These are phyloP conservation scores for Peromyscus maniculatus DNA, from an alignment of 2,113 vertebrate species.

Conservation along the genomic window DNA sequence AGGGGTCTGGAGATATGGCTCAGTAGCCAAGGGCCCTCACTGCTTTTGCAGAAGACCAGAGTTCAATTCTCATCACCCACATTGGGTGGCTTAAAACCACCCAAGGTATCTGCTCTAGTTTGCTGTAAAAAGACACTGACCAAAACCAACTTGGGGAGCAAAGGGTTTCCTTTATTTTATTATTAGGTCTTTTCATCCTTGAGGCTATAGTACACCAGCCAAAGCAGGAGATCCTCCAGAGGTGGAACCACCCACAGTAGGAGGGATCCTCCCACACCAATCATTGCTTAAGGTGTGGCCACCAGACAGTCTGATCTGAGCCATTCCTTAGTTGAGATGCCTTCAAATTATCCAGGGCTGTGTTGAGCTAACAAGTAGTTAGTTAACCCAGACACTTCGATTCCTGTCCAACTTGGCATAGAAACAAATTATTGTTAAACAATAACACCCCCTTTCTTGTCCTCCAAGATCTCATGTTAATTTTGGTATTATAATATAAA, in stretches of 20 bases:
- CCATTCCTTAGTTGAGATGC: not conserved
- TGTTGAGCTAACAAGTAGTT: not conserved
- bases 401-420: not conserved
- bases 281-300: not conserved
- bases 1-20: not conserved
- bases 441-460: not conserved
- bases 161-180: not conserved
- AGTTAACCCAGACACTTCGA: not conserved
- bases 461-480: not conserved
- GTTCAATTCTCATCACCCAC: not conserved
- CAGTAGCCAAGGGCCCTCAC: not conserved
- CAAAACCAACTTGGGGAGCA: not conserved
- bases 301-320: not conserved
- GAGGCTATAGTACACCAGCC: not conserved
- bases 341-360: not conserved
- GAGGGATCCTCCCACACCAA: not conserved
- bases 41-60: not conserved
- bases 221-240: not conserved
- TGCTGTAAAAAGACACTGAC: not conserved
- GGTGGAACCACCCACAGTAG: not conserved
- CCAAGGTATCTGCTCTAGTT: not conserved
- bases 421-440: not conserved
- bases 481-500: not conserved
- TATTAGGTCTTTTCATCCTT: too few relatives aligned
- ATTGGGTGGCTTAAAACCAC: not conserved